Conservation (phyloP, 30 jellyfish, hydroid and myxozoan genomes). For the Haliclystus octoradiatus region DNA sequence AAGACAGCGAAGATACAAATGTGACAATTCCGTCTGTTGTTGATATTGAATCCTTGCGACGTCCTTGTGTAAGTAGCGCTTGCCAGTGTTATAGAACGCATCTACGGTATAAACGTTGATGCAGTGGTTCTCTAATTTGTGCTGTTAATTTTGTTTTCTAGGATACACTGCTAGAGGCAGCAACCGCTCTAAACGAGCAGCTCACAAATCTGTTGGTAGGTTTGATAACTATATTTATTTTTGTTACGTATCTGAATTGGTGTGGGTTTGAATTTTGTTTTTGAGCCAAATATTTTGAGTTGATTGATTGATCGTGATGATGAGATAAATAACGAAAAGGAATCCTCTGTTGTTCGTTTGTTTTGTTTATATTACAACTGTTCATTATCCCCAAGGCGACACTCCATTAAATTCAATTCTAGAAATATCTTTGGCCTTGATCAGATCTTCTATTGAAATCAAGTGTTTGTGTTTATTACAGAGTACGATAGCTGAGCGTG, state of each 20-base stretch:
- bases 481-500: constrained; percentile 58
- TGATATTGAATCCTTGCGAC: background rate
- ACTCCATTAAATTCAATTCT: no score
- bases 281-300: no score
- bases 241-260: no score
- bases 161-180: constrained; percentile 57
- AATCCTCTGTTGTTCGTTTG: no score
- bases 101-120: background rate
- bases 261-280: no score
- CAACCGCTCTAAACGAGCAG: constrained; percentile 55
- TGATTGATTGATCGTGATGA: no score
- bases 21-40: background rate
- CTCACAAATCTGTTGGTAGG: constrained; percentile 56
- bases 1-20: background rate
- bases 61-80: background rate
- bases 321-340: no score
- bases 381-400: no score
- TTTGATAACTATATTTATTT: background rate
- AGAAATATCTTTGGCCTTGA: no score
- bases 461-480: constrained; percentile 9
- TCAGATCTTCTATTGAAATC: no score
- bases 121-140: background rate
- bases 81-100: background rate
- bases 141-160: background rate
- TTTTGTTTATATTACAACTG: no score